Evolutionary conservation across 2,888 invertebrate species (phyloP).

Genomic region (Synanthedon tipuliformis): DNA sequence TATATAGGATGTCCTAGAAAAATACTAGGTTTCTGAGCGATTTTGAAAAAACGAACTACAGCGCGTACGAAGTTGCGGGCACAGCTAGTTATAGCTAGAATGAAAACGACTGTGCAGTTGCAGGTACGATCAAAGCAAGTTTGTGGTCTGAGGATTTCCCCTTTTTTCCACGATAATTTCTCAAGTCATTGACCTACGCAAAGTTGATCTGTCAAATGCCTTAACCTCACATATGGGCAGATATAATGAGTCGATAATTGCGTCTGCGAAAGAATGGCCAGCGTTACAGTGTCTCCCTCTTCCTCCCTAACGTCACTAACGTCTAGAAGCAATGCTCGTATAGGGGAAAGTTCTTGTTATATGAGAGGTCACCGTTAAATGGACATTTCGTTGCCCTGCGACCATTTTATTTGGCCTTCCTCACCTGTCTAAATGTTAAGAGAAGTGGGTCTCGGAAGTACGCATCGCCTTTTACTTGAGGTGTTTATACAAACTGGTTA

Average conservation of each 20-base stretch:
- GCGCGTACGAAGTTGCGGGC: too few species aligned
- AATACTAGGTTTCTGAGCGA: too few species aligned
- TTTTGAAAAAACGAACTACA: too few species aligned
- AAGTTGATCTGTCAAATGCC: neutral
- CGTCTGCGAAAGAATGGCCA: neutral
- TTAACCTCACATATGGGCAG: neutral
- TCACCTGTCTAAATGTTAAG: neutral
- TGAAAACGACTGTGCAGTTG: too few species aligned
- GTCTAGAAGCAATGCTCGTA: neutral
- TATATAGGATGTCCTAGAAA: too few species aligned
- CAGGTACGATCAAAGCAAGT: too few species aligned
- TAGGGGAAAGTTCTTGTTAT: neutral
- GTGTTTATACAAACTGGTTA: slow-evolving; percentile 3
- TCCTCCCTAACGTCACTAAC: neutral
- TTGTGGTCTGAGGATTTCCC: neutral
- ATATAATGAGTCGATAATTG: neutral
- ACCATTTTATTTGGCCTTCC: neutral
- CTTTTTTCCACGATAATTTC: neutral
- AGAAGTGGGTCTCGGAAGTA: neutral
- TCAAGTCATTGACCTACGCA: neutral
- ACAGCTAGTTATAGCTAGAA: too few species aligned
- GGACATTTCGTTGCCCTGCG: neutral
- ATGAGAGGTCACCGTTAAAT: neutral
- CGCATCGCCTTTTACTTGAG: neutral
- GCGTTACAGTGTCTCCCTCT: neutral